Evolutionary conservation across 2,113 vertebrate species (phyloP).

Genomic region (Ahaetulla prasina): DNA sequence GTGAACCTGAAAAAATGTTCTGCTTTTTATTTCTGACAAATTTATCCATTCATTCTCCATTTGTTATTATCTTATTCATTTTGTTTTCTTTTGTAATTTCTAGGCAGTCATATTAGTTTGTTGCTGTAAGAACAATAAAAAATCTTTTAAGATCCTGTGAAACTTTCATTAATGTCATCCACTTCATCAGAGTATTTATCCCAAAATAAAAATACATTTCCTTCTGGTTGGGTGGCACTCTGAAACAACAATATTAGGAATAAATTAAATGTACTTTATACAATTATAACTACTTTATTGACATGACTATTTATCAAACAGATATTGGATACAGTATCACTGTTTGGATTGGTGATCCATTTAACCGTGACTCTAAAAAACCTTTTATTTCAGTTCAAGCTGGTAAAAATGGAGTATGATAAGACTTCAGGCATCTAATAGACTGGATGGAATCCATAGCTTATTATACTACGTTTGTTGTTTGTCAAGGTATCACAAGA

Average conservation of each 20-base stretch:
- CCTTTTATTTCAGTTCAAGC: background rate
- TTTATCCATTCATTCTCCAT: background rate
- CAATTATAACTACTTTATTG: background rate
- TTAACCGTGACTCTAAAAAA: background rate
- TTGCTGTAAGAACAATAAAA: background rate
- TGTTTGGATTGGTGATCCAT: background rate
- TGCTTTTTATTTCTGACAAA: background rate
- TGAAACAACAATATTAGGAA: background rate
- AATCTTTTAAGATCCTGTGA: background rate
- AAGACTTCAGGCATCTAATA: background rate
- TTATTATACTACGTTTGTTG: background rate
- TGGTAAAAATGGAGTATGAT: background rate
- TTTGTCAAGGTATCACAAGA: background rate
- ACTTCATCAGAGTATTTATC: background rate
- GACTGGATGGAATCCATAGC: background rate
- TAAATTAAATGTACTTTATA: background rate
- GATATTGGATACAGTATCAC: background rate
- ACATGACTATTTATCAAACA: background rate
- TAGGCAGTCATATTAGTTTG: background rate
- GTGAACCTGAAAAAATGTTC: background rate
- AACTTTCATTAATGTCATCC: background rate
- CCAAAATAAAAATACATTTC: background rate
- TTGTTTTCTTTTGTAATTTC: background rate
- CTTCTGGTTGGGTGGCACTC: background rate
- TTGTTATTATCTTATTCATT: background rate